Conservation (phyloP, 2,797 vertebrate species). For the Rhinoraja longicauda region DNA sequence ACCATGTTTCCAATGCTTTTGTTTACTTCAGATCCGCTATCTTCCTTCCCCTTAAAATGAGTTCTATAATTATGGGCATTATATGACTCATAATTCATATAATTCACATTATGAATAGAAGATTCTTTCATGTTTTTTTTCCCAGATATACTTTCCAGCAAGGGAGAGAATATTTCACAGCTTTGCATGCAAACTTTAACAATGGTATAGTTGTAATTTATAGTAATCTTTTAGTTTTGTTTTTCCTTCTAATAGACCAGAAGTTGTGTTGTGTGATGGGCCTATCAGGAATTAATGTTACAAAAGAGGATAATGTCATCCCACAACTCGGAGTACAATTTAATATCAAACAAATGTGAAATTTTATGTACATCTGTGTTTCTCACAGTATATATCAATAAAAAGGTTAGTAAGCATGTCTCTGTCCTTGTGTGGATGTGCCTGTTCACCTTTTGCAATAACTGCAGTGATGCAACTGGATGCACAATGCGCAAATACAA, state of each 20-base stretch:
- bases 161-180: conserved; percentile 4
- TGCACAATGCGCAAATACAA: background rate
- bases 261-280: background rate
- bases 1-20: background rate
- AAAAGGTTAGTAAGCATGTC: background rate
- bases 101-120: background rate
- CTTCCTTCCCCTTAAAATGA: background rate
- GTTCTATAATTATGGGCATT: background rate
- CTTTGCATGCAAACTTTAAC: background rate
- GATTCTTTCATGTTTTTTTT: background rate
- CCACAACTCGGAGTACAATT: background rate
- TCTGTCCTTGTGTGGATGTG: too few relatives aligned
- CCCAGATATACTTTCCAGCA: background rate
- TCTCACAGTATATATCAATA: background rate
- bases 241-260: background rate
- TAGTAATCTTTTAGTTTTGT: background rate
- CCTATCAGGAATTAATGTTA: background rate
- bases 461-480: background rate
- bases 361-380: background rate
- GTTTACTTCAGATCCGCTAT: background rate
- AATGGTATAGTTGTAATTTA: background rate
- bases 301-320: background rate
- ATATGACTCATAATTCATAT: too few relatives aligned
- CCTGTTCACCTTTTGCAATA: background rate
- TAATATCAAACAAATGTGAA: background rate